Conservation (phyloP, 2,888 invertebrate species). For the Phasia obesa region DNA sequence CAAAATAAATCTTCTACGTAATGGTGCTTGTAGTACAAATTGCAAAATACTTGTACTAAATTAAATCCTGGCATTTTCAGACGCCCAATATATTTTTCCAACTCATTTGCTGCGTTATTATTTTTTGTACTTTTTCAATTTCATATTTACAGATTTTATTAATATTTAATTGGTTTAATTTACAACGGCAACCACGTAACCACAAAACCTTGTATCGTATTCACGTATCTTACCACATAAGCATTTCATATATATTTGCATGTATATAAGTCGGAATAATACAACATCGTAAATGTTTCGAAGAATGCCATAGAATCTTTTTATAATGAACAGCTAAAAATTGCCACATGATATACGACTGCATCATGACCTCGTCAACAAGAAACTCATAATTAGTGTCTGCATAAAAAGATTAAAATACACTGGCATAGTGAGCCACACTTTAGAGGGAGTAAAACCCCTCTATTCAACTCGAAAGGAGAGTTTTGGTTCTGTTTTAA, state of each 20-base stretch:
- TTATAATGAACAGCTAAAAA: not conserved
- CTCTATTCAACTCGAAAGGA: not conserved
- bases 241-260: constrained; percentile 17
- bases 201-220: constrained; percentile 15
- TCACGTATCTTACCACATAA: constrained; percentile 4
- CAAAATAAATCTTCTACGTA: constrained; percentile 61
- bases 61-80: constrained; percentile 10
- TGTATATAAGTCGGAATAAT: constrained; percentile 38
- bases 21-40: constrained; percentile 43
- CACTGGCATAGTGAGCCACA: constrained; percentile 32
- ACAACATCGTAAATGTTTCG: constrained; percentile 1
- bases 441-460: constrained; percentile 32
- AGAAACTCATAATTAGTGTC: constrained; percentile 76
- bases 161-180: constrained; percentile 78
- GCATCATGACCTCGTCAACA: constrained; percentile 70
- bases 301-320: constrained; percentile 2
- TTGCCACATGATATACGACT: constrained; percentile 61
- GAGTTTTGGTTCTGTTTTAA: constrained; percentile 2
- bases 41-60: constrained; percentile 41
- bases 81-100: constrained; percentile 12
- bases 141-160: constrained; percentile 75
- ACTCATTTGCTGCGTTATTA: constrained; percentile 24
- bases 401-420: constrained; percentile 52
- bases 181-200: constrained; percentile 66
- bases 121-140: constrained; percentile 25